Evolutionary conservation across 2,888 invertebrate genomes (phyloP).

Genomic region (Silvanus unidentatus): DNA sequence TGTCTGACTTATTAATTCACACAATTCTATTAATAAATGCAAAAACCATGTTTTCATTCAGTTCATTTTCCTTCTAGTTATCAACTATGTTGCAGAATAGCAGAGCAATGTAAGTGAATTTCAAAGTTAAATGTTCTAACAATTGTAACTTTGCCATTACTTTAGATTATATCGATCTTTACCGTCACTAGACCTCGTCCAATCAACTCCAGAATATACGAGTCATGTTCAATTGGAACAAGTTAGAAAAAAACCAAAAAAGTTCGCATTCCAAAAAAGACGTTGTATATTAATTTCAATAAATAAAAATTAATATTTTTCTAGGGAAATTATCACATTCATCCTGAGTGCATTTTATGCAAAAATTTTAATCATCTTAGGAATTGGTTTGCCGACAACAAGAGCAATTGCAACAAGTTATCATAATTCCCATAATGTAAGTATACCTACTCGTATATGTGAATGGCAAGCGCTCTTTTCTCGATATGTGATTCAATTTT

Average conservation of each 20-base stretch:
- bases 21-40: too few relatives aligned
- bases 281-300: too few relatives aligned
- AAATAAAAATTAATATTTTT: too few relatives aligned
- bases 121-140: too few relatives aligned
- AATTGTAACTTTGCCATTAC: too few relatives aligned
- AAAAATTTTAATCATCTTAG: conserved; percentile 21
- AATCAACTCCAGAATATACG: not conserved
- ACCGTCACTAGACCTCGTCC: conserved; percentile 9
- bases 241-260: conserved; percentile 1
- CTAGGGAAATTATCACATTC: conserved; percentile 15
- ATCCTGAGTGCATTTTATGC: conserved; percentile 21
- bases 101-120: too few relatives aligned
- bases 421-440: conserved; percentile 18
- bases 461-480: not conserved
- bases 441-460: too few relatives aligned
- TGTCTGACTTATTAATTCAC: too few relatives aligned
- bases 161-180: conserved; percentile 5
- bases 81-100: too few relatives aligned
- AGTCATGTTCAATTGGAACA: not conserved
- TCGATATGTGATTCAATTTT: conserved; percentile 18
- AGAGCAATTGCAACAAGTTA: conserved; percentile 19
- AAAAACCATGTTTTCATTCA: too few relatives aligned
- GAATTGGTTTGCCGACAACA: conserved; percentile 23
- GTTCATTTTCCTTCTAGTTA: too few relatives aligned
- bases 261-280: not conserved